phyloP scores from a whole-genome alignment of 23 tunicate species.

The Aplidium turbinatum region DNA sequence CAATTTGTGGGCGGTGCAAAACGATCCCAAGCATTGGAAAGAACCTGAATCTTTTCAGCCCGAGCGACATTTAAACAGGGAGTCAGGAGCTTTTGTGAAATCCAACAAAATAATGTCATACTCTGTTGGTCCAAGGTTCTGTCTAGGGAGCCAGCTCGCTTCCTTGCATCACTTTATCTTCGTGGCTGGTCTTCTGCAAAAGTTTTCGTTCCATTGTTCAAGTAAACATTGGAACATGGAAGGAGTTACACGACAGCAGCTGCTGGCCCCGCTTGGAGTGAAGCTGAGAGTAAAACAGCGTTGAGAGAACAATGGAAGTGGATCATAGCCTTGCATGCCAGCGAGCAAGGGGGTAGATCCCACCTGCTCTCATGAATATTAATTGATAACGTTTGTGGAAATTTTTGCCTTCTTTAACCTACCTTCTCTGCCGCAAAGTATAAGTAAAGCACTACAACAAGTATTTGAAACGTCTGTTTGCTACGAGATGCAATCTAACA shows the following conservation, averaged over 20 bases:
- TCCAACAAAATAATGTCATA: constrained; percentile 20
- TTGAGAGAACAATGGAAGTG: too few relatives aligned
- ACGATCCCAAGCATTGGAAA: constrained; percentile 29
- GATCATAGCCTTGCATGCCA: too few relatives aligned
- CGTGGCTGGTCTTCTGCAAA: constrained; percentile 5
- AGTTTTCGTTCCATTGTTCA: constrained; percentile 7
- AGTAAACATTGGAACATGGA: too few relatives aligned
- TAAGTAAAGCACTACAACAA: too few relatives aligned
- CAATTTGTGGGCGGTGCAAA: constrained; percentile 39
- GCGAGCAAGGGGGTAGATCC: too few relatives aligned
- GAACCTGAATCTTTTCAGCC: constrained; percentile 16
- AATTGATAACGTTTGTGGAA: too few relatives aligned
- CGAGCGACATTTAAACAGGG: constrained; percentile 2
- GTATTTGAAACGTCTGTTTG: too few relatives aligned
- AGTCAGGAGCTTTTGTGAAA: constrained; percentile 4
- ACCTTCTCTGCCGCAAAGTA: too few relatives aligned
- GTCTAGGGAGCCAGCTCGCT: constrained; percentile 33
- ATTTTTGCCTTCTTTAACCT: too few relatives aligned
- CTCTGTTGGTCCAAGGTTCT: constrained; percentile 32
- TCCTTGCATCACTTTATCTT: constrained; percentile 22
- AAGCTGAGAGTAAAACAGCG: background rate
- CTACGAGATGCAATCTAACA: too few relatives aligned
- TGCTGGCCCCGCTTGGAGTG: constrained; percentile 12
- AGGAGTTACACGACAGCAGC: too few relatives aligned
- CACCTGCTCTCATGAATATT: too few relatives aligned